Evolutionary conservation across 2,113 vertebrate genomes (phyloP).

Genomic region (Poecilia latipinna): DNA sequence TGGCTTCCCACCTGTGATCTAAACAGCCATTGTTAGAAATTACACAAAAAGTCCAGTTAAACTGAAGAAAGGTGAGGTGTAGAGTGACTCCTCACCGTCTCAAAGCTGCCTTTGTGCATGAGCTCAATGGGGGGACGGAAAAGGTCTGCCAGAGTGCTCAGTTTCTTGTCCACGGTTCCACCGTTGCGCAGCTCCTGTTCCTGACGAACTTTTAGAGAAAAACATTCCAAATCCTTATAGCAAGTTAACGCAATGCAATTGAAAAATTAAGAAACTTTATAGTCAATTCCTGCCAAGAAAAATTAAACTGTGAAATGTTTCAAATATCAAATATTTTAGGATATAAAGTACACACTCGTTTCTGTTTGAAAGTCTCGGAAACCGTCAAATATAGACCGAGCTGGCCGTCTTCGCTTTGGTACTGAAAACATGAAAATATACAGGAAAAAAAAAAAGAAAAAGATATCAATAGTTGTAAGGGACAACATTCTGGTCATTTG

Average conservation of each 20-base stretch:
- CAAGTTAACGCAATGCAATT: conserved; percentile 1
- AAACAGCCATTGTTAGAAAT: conserved; percentile 23
- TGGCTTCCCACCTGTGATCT: conserved; percentile 16
- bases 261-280: neutral
- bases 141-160: conserved; percentile 96
- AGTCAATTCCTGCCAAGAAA: neutral
- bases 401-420: conserved; percentile 95
- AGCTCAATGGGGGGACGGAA: conserved; percentile 98
- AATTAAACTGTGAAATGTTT: neutral
- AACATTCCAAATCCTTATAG: conserved; percentile 2
- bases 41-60: conserved; percentile 38
- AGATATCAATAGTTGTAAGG: neutral
- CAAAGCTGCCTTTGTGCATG: conserved; percentile 99
- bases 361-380: conserved; percentile 99
- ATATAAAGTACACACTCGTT: conserved; percentile 86
- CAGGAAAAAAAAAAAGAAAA: neutral
- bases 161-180: conserved; percentile 96
- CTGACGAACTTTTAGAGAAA: conserved; percentile 87
- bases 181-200: conserved; percentile 98
- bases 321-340: neutral
- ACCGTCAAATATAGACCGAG: conserved; percentile 98
- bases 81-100: conserved; percentile 86
- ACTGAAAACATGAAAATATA: conserved; percentile 75
- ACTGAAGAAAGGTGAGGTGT: conserved; percentile 23
- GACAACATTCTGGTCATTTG: neutral